Evolutionary conservation across 1,140 invertebrate species (phyloP).

Genomic region (Hormaphis cornu): DNA sequence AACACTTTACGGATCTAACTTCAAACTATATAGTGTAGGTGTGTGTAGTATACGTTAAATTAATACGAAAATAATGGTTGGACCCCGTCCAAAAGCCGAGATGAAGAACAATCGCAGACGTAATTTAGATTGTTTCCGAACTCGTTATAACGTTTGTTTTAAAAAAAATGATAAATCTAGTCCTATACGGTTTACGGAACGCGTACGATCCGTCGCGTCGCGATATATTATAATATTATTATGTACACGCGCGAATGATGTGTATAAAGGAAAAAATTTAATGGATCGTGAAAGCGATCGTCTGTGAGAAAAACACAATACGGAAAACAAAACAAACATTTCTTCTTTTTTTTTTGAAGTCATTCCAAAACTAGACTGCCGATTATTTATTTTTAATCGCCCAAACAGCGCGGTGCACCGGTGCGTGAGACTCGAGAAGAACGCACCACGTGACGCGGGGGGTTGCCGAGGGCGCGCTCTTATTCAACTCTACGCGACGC

Average conservation of each 20-base stretch:
- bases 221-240: not conserved
- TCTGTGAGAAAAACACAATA: constrained; percentile 19
- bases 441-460: not conserved
- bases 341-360: not conserved
- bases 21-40: no score
- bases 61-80: no score
- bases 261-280: not conserved
- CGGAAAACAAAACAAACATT: not conserved
- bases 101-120: no score
- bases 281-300: constrained; percentile 19
- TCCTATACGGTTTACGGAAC: not conserved
- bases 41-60: no score
- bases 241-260: not conserved
- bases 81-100: no score
- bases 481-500: no score
- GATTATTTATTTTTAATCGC: constrained; percentile 30
- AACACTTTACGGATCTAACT: no score
- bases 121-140: no score
- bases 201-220: not conserved
- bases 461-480: not conserved
- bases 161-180: not conserved
- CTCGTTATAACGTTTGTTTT: no score
- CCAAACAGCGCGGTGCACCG: not conserved
- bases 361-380: not conserved
- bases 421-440: not conserved